Evolutionary conservation across 2,888 invertebrate species (phyloP), one percentile per base, ranked within the genome.

Genomic region (Drosophila atroscutellata): DNA sequence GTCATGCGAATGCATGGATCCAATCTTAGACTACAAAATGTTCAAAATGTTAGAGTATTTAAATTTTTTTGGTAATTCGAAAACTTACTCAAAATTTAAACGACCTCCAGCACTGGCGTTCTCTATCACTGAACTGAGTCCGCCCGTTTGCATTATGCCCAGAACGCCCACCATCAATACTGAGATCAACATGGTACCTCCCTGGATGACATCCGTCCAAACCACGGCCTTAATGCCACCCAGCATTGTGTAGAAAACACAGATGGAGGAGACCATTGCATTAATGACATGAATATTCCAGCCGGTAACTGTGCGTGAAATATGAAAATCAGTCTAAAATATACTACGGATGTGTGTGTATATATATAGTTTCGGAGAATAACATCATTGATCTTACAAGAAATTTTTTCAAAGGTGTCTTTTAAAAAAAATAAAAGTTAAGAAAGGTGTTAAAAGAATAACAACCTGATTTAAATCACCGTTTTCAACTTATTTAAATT

Each of bases 1-100:
- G 96, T 95, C 72, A 95, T 94, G 49, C 96, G 94, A 52, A 94
- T 94, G 55, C 95, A 94, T 45, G 95, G 94, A 89, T 95, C 95
- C 0, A 94, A 89, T 81, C 94, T 94, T 80, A 94, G 94, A 84
- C 96, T 96, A 71, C 39, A 58, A 49, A 51, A 50, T 15, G 0
- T 2, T 3, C 18, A 9, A 26, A 37, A 32, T 36, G 8, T n/a
- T 1, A 6, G 18, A 13, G 6, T 24, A 9, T 8, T 18, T 52
- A 0, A 8, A 2, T 9, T 9, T 18, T 24, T 0, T 20, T 42
- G 3, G 9, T 32, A 9, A 5, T 42, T 20, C 2, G 11, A 15
- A 50, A 47, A 64, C 76, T 75, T 89, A 94, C 94, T 93, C 92
- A 7, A 93, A 83, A 63, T 92, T 75, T 0, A 94, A 79, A 34